Conservation (phyloP, 2,888 invertebrate genomes). For the Ichneumoninae sp. region DNA sequence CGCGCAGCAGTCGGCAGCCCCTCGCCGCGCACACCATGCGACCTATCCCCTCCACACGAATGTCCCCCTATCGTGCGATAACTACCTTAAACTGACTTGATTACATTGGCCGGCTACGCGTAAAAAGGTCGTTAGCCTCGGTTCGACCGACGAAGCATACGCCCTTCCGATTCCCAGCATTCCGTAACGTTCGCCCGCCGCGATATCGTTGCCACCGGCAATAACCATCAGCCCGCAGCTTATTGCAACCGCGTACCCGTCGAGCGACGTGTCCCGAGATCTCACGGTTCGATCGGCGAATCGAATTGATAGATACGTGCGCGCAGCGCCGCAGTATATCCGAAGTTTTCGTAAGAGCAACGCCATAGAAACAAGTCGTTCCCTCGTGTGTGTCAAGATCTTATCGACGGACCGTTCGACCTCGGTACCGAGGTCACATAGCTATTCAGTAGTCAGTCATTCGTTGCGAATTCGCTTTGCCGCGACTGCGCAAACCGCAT, state of each 20-base stretch:
- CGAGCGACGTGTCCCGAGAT: slow-evolving; percentile 32
- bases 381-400: background rate
- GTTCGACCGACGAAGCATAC: background rate
- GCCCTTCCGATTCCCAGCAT: background rate
- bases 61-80: no score
- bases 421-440: slow-evolving; percentile 36
- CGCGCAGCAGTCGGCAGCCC: no score
- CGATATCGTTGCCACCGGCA: slow-evolving; percentile 37
- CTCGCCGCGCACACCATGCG: no score
- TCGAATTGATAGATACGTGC: slow-evolving; percentile 51
- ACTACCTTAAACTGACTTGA: background rate
- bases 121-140: background rate
- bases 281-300: slow-evolving; percentile 51
- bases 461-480: slow-evolving; percentile 28
- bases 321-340: background rate
- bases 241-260: slow-evolving; percentile 23
- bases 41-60: no score
- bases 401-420: slow-evolving; percentile 21
- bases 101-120: background rate
- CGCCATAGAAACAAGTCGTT: background rate
- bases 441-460: slow-evolving; percentile 50
- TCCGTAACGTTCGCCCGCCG: slow-evolving; percentile 29
- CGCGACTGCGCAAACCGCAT: slow-evolving; percentile 35
- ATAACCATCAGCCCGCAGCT: slow-evolving; percentile 2
- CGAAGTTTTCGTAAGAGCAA: slow-evolving; percentile 5